phyloP scores from a whole-genome alignment of 1,140 invertebrate genomes.

The Dinoponera quadriceps region DNA sequence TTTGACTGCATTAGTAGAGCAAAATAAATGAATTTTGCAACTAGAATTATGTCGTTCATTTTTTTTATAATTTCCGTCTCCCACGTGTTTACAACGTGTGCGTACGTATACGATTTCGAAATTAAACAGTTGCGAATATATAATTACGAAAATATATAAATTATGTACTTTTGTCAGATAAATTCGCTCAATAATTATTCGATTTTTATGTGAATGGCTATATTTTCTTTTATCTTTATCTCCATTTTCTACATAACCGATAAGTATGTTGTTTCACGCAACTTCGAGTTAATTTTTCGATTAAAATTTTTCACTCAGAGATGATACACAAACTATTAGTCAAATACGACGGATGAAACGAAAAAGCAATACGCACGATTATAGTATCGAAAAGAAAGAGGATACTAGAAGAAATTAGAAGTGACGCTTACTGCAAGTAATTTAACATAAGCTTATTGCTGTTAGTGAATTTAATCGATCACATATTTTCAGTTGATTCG shows the following conservation, averaged over 20 bases:
- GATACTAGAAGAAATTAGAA: slow-evolving; percentile 11
- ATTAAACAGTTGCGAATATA: slow-evolving; percentile 14
- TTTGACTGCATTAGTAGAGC: slow-evolving; percentile 67
- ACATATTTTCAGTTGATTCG: not conserved
- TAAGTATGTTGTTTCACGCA: not conserved
- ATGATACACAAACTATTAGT: slow-evolving; percentile 1
- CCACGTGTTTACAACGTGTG: slow-evolving; percentile 37
- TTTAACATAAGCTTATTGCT: slow-evolving; percentile 13
- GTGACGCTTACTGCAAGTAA: slow-evolving; percentile 4
- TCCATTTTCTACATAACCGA: not conserved
- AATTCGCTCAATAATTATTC: slow-evolving; percentile 19
- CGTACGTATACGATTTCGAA: slow-evolving; percentile 12
- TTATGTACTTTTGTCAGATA: slow-evolving; percentile 2
- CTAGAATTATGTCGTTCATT: slow-evolving; percentile 56
- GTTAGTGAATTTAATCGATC: not conserved
- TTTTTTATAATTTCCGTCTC: slow-evolving; percentile 47
- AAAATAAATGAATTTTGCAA: slow-evolving; percentile 74
- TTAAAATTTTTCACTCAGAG: not conserved
- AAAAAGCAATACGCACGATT: not conserved
- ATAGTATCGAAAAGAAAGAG: slow-evolving; percentile 21
- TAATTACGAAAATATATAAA: slow-evolving; percentile 9
- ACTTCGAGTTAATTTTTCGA: not conserved
- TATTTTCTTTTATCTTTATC: not conserved
- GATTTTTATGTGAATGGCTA: not conserved
- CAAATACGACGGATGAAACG: not conserved